Percentiles rank a stretch among this genome's conserved stretches.
Evolutionary conservation across 1,140 invertebrate genomes (phyloP).

Genomic region (Aphelinus atriplicis): DNA sequence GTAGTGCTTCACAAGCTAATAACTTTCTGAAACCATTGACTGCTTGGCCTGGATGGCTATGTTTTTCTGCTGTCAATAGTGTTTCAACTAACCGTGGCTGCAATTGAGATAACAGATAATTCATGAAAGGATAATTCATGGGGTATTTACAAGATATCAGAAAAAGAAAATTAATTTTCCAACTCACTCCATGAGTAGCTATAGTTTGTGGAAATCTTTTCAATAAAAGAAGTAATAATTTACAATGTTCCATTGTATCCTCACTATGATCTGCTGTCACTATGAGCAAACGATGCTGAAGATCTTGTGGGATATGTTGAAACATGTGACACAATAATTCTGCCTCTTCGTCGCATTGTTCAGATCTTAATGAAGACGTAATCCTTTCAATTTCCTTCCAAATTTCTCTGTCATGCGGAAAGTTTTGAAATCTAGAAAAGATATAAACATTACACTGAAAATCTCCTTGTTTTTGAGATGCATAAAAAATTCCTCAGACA

Average conservation of each 20-base stretch:
- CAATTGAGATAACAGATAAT: conserved; percentile 12
- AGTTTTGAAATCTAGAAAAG: conserved; percentile 68
- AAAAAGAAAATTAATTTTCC: conserved; percentile 30
- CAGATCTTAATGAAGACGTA: conserved; percentile 76
- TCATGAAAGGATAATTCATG: background rate
- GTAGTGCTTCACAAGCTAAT: conserved; percentile 79
- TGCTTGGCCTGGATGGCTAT: conserved; percentile 71
- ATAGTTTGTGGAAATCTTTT: conserved; percentile 85
- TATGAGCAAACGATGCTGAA: conserved; percentile 80
- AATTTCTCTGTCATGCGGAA: conserved; percentile 72
- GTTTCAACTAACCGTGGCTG: conserved; percentile 78
- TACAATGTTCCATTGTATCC: conserved; percentile 88
- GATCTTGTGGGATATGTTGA: conserved; percentile 74
- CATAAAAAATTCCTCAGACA: conserved; percentile 1
- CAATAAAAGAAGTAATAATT: conserved; percentile 79
- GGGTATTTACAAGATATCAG: conserved; percentile 10
- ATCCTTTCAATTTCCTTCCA: conserved; percentile 85
- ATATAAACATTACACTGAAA: background rate
- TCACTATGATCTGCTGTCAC: conserved; percentile 86
- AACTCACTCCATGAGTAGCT: conserved; percentile 76
- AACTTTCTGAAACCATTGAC: conserved; percentile 80
- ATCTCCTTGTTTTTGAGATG: background rate
- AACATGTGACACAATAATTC: conserved; percentile 74
- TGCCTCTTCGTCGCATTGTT: conserved; percentile 66
- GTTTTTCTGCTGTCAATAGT: conserved; percentile 79